A percentile compares a stretch with the other conserved stretches of the same genome.
Evolutionary conservation across 2,797 vertebrate genomes (phyloP).

Genomic region (Centroberyx gerrardi): DNA sequence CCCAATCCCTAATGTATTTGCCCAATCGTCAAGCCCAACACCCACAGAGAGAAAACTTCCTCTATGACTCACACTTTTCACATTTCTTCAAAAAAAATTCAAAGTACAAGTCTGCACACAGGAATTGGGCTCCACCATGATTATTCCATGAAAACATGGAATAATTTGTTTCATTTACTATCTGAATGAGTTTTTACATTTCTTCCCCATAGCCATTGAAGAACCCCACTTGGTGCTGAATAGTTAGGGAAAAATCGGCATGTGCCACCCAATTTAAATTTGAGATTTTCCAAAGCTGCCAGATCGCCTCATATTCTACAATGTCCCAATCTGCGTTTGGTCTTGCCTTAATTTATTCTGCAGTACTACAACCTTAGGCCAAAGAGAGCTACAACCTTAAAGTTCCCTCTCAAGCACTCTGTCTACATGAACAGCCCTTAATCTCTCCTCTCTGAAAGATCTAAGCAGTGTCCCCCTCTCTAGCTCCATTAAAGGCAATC

Average conservation of each 20-base stretch:
- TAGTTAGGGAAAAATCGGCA: conserved; percentile 52
- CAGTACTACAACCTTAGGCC: conserved; percentile 51
- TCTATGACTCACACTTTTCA: conserved; percentile 42
- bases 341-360: conserved; percentile 63
- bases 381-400: conserved; percentile 65
- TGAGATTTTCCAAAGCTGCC: conserved; percentile 54
- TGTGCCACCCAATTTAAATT: conserved; percentile 62
- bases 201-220: conserved; percentile 12
- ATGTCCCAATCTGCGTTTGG: conserved; percentile 45
- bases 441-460: conserved; percentile 64
- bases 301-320: conserved; percentile 51
- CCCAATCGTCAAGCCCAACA: not conserved
- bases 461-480: conserved; percentile 52
- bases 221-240: conserved; percentile 41
- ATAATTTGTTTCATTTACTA: no score
- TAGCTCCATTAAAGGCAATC: conserved; percentile 76
- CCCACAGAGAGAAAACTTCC: not conserved
- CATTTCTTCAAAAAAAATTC: no score
- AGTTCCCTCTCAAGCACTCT: conserved; percentile 66
- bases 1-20: no score
- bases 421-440: conserved; percentile 58
- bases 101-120: no score
- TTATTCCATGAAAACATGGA: no score
- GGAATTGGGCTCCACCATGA: no score
- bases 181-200: not conserved